Conservation (phyloP, 2,888 invertebrate genomes). For the Busseola fusca region DNA sequence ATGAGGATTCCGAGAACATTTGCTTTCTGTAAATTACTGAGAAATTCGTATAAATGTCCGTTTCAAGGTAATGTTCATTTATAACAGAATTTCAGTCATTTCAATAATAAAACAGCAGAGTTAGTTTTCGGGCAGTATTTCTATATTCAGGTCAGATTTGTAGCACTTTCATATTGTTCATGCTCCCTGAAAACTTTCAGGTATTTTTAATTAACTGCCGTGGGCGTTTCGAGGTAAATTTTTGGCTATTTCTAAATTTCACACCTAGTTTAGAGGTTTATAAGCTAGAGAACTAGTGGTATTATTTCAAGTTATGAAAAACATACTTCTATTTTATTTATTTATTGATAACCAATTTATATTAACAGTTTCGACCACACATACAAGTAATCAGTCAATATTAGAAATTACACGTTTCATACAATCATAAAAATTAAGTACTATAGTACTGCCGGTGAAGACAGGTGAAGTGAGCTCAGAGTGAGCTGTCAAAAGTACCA, state of each 20-base stretch:
- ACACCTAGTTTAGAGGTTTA: neutral
- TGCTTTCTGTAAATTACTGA: constrained; percentile 1
- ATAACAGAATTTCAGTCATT: constrained; percentile 12
- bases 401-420: no score
- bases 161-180: constrained; percentile 41
- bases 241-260: neutral
- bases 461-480: no score
- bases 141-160: neutral
- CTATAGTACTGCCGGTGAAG: no score
- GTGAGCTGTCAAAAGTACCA: no score
- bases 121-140: constrained; percentile 12
- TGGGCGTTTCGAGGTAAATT: neutral
- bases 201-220: constrained; percentile 51
- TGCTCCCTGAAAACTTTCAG: constrained; percentile 27
- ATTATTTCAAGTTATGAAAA: neutral
- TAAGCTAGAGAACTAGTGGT: neutral
- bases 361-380: no score
- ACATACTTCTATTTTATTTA: neutral
- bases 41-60: neutral
- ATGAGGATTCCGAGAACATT: neutral
- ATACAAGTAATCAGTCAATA: no score
- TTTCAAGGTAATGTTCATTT: neutral
- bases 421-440: no score
- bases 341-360: no score
- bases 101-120: neutral